These are phyloP conservation scores for Oncorhynchus tshawytscha DNA, from an alignment of 2,113 vertebrate genomes.

Conservation along the genomic window DNA sequence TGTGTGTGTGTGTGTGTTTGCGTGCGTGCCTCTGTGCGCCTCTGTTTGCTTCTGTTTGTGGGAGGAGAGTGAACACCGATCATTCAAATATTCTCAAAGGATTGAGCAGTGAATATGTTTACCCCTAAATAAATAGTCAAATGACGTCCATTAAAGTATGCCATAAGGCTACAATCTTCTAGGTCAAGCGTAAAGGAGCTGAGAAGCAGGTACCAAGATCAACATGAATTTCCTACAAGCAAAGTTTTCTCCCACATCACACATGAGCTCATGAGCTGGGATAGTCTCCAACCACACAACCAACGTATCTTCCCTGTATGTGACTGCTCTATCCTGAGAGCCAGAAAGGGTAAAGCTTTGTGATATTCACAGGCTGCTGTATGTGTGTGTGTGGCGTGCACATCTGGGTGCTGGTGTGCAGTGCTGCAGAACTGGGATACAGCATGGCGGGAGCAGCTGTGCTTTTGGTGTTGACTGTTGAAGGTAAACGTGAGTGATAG, in stretches of 20 bases:
- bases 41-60: neutral
- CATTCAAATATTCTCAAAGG: neutral
- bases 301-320: no score
- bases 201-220: neutral
- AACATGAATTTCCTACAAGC: neutral
- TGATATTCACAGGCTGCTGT: conserved; percentile 7
- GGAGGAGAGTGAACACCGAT: neutral
- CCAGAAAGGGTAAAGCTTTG: neutral
- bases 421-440: conserved; percentile 36
- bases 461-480: conserved; percentile 31
- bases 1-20: no score
- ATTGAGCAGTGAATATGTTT: no score
- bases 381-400: conserved; percentile 19
- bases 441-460: conserved; percentile 50
- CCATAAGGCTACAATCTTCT: no score
- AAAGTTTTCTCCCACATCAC: neutral
- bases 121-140: no score
- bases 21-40: no score
- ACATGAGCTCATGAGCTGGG: neutral
- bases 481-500: conserved; percentile 47
- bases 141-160: no score
- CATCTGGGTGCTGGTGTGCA: conserved; percentile 41
- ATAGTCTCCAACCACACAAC: neutral
- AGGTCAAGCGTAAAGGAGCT: neutral
- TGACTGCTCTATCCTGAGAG: neutral